Evolutionary conservation across 2,797 vertebrate genomes (phyloP).

Genomic region (Oophaga sylvatica): DNA sequence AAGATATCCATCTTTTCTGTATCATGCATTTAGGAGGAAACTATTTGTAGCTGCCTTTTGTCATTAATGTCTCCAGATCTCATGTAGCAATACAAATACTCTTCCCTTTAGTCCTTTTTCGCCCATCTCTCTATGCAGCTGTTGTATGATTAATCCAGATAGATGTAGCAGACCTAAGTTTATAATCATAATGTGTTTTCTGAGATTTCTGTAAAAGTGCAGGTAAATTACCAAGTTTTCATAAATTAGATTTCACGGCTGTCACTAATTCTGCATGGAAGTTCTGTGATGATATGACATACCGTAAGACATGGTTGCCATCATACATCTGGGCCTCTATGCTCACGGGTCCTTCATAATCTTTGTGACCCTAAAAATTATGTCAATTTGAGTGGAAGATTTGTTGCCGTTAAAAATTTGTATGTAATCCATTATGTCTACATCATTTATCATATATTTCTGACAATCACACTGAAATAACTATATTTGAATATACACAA

Average conservation of each 20-base stretch:
- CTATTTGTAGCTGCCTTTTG: background rate
- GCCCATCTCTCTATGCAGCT: background rate
- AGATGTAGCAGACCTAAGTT: background rate
- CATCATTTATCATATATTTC: background rate
- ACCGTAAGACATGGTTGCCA: background rate
- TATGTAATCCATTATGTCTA: background rate
- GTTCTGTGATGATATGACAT: background rate
- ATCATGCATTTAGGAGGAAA: background rate
- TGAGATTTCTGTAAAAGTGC: background rate
- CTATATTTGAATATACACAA: too few relatives aligned
- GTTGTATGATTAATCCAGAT: background rate
- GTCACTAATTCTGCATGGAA: background rate
- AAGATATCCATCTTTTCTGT: too few relatives aligned
- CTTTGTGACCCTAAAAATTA: background rate
- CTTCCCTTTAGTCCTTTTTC: background rate
- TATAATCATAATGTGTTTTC: background rate
- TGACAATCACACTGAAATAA: background rate
- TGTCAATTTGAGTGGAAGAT: background rate
- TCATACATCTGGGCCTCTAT: background rate
- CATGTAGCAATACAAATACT: too few relatives aligned
- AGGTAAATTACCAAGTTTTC: background rate
- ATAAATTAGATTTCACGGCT: conserved; percentile 6
- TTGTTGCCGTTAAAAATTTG: background rate
- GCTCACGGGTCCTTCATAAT: background rate
- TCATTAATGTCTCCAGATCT: background rate